These are phyloP conservation scores for Ptychoptera contaminata DNA, from an alignment of 2,888 invertebrate genomes.

Conservation along the genomic window DNA sequence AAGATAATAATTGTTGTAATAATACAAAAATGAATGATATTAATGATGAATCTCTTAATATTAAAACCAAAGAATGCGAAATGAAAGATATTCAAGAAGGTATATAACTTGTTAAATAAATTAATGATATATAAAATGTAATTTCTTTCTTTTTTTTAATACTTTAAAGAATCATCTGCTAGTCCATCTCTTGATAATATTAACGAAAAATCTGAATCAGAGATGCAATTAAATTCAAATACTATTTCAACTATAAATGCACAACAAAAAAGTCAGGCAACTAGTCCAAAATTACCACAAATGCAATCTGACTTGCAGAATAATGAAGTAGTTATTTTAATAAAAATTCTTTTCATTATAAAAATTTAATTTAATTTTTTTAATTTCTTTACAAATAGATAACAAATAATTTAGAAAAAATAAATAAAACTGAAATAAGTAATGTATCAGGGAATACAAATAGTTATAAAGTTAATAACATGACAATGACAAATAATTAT, in stretches of 20 bases:
- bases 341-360: neutral
- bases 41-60: conserved; percentile 5
- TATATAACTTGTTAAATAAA: conserved; percentile 1
- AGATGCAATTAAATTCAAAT: conserved; percentile 8
- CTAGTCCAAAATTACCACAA: conserved; percentile 30
- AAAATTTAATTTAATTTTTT: neutral
- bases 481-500: conserved; percentile 1
- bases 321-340: conserved; percentile 7
- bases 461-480: conserved; percentile 7
- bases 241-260: conserved; percentile 19
- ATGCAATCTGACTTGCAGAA: no score
- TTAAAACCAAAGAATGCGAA: conserved; percentile 9
- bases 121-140: neutral
- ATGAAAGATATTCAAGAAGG: conserved; percentile 15
- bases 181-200: conserved; percentile 10
- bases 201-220: conserved; percentile 9
- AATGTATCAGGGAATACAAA: neutral
- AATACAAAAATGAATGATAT: neutral
- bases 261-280: conserved; percentile 30
- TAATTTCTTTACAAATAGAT: no score
- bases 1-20: neutral
- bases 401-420: no score
- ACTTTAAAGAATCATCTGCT: conserved; percentile 5
- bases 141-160: conserved; percentile 4
- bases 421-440: no score